These are phyloP conservation scores for Bombyx mori DNA, from an alignment of 1,140 invertebrate species.

Conservation along the genomic window DNA sequence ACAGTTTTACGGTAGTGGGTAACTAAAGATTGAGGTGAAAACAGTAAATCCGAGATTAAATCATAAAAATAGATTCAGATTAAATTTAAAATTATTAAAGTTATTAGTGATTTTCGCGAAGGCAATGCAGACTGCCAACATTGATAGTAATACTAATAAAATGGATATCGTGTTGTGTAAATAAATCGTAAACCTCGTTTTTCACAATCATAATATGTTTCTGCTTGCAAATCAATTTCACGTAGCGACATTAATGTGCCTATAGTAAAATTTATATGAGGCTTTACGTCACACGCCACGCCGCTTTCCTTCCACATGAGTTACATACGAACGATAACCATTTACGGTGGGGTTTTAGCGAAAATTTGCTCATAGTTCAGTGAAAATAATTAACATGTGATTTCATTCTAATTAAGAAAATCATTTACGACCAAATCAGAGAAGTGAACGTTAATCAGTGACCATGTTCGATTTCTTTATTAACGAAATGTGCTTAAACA, in stretches of 20 bases:
- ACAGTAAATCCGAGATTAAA: too few relatives aligned
- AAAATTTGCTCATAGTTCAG: conserved; percentile 24
- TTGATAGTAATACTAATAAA: conserved; percentile 44
- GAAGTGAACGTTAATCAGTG: too few relatives aligned
- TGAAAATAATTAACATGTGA: conserved; percentile 17
- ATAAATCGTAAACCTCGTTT: conserved; percentile 70
- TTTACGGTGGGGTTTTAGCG: conserved; percentile 14
- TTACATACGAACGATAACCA: conserved; percentile 44
- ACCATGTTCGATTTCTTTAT: too few relatives aligned
- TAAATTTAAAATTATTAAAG: too few relatives aligned
- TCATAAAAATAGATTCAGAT: too few relatives aligned
- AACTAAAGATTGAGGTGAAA: too few relatives aligned
- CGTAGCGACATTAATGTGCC: conserved; percentile 68
- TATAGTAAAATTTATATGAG: conserved; percentile 70
- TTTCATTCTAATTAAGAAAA: too few relatives aligned
- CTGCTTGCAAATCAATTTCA: conserved; percentile 70
- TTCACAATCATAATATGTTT: conserved; percentile 71
- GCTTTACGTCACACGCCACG: conserved; percentile 54
- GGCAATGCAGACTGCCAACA: conserved; percentile 12
- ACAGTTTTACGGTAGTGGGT: too few relatives aligned
- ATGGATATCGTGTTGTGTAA: conserved; percentile 63
- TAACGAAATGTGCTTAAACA: too few relatives aligned
- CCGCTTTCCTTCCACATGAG: conserved; percentile 51
- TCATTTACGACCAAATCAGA: too few relatives aligned
- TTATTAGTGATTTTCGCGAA: too few relatives aligned